phyloP scores from a whole-genome alignment of 2,113 vertebrate species.

The Bungarus multicinctus region DNA sequence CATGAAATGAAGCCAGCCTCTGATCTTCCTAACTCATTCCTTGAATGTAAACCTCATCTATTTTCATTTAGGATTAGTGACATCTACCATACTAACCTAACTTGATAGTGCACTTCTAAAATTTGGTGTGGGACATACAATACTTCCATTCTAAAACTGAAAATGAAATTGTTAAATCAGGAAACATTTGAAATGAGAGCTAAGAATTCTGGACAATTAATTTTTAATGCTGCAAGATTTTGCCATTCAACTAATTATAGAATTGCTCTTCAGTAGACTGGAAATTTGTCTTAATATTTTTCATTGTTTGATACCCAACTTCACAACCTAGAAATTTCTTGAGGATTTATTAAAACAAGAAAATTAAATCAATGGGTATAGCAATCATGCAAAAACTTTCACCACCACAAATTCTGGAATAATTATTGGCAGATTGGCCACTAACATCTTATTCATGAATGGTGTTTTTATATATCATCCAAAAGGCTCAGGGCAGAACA shows the following conservation, averaged over 20 bases:
- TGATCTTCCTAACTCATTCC: not conserved
- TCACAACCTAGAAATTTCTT: not conserved
- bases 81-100: not conserved
- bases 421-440: not conserved
- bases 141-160: not conserved
- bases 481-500: not conserved
- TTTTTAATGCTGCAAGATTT: not conserved
- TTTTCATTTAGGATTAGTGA: not conserved
- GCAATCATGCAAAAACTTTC: not conserved
- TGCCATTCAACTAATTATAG: not conserved
- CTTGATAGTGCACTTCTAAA: not conserved
- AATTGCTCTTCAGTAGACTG: not conserved
- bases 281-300: not conserved
- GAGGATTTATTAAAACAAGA: not conserved
- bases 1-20: not conserved
- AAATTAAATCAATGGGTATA: not conserved
- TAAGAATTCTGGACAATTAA: not conserved
- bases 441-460: not conserved
- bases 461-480: not conserved
- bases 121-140: not conserved
- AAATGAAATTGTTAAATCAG: not conserved
- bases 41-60: not conserved
- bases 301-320: not conserved
- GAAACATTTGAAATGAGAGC: not conserved
- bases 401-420: not conserved